Percentiles rank a stretch among this genome's conserved stretches.
Conservation (phyloP, 2,888 invertebrate genomes). For the Rotaria sp. region DNA sequence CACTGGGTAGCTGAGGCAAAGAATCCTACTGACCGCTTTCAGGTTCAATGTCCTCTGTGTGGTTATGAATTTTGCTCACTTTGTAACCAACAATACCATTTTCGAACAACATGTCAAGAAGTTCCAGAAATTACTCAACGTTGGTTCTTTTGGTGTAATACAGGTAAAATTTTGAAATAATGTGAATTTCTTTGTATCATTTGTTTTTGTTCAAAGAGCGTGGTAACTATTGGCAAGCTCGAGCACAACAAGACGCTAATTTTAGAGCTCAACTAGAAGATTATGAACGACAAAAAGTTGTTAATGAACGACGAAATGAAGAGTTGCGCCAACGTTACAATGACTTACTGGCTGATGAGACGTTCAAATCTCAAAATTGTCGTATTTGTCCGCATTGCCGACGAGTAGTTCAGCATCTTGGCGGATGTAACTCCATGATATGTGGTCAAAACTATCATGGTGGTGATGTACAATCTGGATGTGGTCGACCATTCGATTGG, state of each 20-base stretch:
- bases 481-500: not conserved
- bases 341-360: not conserved
- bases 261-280: not conserved
- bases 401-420: not conserved
- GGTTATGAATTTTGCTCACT: not conserved
- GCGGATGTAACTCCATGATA: not conserved
- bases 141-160: not conserved
- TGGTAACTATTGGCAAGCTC: not conserved
- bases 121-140: not conserved
- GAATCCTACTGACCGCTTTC: not conserved
- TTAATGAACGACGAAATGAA: not conserved
- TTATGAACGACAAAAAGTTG: not conserved
- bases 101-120: not conserved
- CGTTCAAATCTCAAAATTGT: not conserved
- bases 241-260: not conserved
- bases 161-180: not conserved
- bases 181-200: too few species aligned
- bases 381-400: not conserved
- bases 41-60: not conserved
- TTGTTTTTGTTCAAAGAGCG: not conserved
- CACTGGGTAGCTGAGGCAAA: constrained; percentile 1
- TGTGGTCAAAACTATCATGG: not conserved
- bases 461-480: not conserved
- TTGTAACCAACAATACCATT: not conserved
- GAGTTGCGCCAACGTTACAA: not conserved